Evolutionary conservation across 2,888 invertebrate species (phyloP), one percentile per base, ranked within the genome.

Genomic region (Liopterus haemorrhoidalis): DNA sequence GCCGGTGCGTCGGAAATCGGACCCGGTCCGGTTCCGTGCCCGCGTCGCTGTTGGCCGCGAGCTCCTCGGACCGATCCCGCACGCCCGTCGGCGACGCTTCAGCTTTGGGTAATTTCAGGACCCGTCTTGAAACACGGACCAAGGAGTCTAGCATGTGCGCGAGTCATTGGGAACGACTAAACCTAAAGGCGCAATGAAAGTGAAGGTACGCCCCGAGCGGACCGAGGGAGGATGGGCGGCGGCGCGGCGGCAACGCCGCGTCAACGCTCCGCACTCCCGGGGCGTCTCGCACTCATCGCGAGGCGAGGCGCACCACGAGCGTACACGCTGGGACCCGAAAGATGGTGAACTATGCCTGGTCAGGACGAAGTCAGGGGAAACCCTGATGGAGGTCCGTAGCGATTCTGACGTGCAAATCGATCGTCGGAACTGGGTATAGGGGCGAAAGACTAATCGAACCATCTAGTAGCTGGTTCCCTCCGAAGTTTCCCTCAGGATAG

Each of bases 391-490:
- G 74, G 79, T 74, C 76, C 78, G 78, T 67, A 79, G 78, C 78
- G 77, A 73, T 78, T n/a, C n/a, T 81, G 80, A 81, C 78, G 79
- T 81, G 80, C 80, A 81, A 82, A 82, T 82, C 80, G 80, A 79
- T 82, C 79, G 73, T 72, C 72, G 77, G 78, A 76, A 72, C 66
- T 75, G 78, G 78, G 78, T 68, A 76, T 72, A 73, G 77, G 75
- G 79, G 74, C 73, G 73, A 74, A 75, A 75, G 74, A 73, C 74
- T 75, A 80, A 81, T 81, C 78, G 77, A 80, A 80, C 79, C 78
- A 78, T 81, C 79, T 81, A 78, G 77, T 79, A 80, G 79, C 79
- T 81, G 79, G 80, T 80, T 79, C 77, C 79, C 72, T 74, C 78
- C 75, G 79, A 81, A 81, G 78, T 80, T 79, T 80, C 78, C 76